Base-by-base conservation (phyloP, 2,113 vertebrate species). In the Urocynchramus pylzowi region DNA sequence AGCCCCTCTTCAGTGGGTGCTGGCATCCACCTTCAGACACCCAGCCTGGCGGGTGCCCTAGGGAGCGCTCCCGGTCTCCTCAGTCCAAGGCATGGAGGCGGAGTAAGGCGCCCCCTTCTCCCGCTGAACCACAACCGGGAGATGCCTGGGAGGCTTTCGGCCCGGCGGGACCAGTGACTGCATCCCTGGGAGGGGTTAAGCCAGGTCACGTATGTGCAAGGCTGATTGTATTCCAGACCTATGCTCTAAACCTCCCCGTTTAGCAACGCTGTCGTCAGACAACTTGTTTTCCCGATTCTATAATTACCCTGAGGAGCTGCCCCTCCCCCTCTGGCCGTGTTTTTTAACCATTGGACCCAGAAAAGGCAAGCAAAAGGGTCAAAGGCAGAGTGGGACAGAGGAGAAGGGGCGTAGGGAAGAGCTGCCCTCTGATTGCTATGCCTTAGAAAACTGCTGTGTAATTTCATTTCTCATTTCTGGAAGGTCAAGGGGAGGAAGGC, bases 241-340 rank as follows among this genome's bases (percentile, higher is more conserved):
- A 93, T 96, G 96, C 93, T 94, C 95, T 97, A 96, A 97, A 94
- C 93, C 64, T 95, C 96, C 84, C 89, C 83, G 92, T 97, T 97
- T 98, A 95, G 95, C 92, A 94, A 94, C 67, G 28, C 91, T 97
- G 94, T 97, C 94, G 76, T 98, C 97, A 96, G 89, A 95, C 88
- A 87, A 85, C 97, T 96, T 96, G 96, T 97, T 97, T 98, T 97
- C 93, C 79, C 50, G 20, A 96, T 95, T 97, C 96, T 95, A 97
- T 97, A 97, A 97, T 97, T 98, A 97, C 92, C 67, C 61, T 8
- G 22, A 93, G 67, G 87, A 88, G 87, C 84, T 91, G 87, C 83
- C 84, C 93, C 82, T 90, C 96, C 92, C 90, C 91, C 95, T 87
- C 68, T 6, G 1, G 81, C 47, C 1, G 0, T 3, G 10, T 84